Base-by-base conservation (phyloP, 2,113 vertebrate genomes). In the Parotia lawesii region DNA sequence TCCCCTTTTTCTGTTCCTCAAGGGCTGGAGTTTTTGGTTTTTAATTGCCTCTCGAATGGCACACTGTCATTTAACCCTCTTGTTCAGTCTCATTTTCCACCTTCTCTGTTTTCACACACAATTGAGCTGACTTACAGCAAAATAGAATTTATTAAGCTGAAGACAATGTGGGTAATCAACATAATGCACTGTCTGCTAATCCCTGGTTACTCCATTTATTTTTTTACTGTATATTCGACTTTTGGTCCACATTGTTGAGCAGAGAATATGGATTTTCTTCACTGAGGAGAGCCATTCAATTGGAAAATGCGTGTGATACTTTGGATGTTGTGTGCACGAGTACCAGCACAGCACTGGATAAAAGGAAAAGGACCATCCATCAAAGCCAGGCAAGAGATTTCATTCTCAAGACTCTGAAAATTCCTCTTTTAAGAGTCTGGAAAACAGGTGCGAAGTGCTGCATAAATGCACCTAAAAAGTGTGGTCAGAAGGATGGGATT, bases 161-260 rank as follows among this genome's bases (percentile, higher is more conserved):
- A 94, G 94, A 95, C 95, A 96, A 92, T 93, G 94, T 40, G 79
- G 57, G 79, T 77, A 96, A 96, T 96, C 96, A 96, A 90, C 93
- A 95, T 95, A 94, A 95, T 67, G 90, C 90, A 94, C 90, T 93
- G 94, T 86, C 95, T 96, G 87, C 94, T 96, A 93, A 95, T 95
- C 96, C 88, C 95, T 71, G 83, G 24, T 67, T 86, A 94, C 90
- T 83, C 92, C 72, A 78, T 77, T 94, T 1, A 9, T 23, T 95
- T 84, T 90, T 83, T 81, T 77, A 86, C 64, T 78, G 75, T 84
- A 88, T 88, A 84, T 94, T 93, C 4, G 29, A 90, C 83, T 96
- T 95, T 22, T 90, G 72, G 82, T 90, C 92, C 81, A 71, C 53
- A 9, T 18, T 81, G 47, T 92, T 77, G 75, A 81, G 56, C 64